These are phyloP conservation scores for Eupithecia abbreviata DNA, from an alignment of 2,888 invertebrate genomes.

Conservation along the genomic window DNA sequence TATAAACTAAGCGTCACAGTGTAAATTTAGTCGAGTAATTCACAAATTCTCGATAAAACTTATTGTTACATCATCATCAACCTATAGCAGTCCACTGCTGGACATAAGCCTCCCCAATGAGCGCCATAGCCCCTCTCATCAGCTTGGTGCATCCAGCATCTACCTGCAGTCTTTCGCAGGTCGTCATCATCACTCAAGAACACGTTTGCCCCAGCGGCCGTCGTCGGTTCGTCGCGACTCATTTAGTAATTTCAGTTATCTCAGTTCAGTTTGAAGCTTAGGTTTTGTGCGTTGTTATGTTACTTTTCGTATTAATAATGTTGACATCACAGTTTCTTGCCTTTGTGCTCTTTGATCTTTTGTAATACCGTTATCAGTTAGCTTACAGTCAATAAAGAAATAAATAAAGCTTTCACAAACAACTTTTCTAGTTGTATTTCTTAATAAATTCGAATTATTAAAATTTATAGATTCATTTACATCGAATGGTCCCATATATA, in stretches of 20 bases:
- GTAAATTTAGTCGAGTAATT: too few relatives aligned
- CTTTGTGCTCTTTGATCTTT: background rate
- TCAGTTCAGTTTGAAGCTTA: background rate
- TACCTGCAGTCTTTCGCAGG: too few relatives aligned
- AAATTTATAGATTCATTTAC: slow-evolving; percentile 25
- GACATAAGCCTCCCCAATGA: too few relatives aligned
- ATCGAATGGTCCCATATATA: slow-evolving; percentile 22
- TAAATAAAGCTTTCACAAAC: background rate
- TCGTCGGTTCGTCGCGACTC: too few relatives aligned
- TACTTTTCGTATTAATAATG: background rate
- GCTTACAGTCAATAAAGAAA: background rate
- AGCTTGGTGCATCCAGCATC: too few relatives aligned
- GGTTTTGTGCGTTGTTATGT: background rate
- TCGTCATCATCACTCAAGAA: too few relatives aligned
- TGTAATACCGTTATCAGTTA: background rate
- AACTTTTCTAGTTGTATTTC: background rate
- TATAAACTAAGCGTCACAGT: too few relatives aligned
- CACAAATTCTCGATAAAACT: too few relatives aligned
- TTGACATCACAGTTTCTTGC: background rate
- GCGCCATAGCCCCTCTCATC: too few relatives aligned
- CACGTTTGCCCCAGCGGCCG: too few relatives aligned
- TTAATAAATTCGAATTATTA: slow-evolving; percentile 13
- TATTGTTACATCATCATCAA: too few relatives aligned
- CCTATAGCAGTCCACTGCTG: too few relatives aligned
- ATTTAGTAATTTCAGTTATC: background rate